Conservation (phyloP, 37 sponge, comb jelly and placozoan species). For the Cliona cf. orientalis region DNA sequence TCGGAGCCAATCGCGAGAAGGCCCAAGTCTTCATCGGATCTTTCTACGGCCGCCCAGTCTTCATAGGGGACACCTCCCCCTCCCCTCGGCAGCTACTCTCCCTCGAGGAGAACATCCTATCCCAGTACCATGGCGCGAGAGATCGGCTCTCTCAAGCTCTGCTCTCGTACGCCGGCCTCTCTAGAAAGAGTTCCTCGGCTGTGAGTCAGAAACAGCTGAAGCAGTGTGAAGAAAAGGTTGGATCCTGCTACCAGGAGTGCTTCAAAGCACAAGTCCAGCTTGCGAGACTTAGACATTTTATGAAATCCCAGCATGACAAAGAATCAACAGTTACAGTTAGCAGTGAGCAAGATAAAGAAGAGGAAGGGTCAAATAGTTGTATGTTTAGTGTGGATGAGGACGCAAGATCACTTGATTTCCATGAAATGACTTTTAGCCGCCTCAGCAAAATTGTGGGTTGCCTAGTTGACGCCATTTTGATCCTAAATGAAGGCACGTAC, state of each 20-base stretch:
- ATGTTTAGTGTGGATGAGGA: slow-evolving; percentile 12
- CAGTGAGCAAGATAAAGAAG: not conserved
- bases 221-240: slow-evolving; percentile 26
- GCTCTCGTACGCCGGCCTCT: slow-evolving; percentile 3
- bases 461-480: slow-evolving; percentile 35
- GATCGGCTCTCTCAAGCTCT: slow-evolving; percentile 37
- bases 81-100: slow-evolving; percentile 18
- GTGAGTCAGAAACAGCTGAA: slow-evolving; percentile 1
- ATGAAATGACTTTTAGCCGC: slow-evolving; percentile 32
- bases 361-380: not conserved
- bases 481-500: slow-evolving; percentile 30
- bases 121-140: slow-evolving; percentile 35
- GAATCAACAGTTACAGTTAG: not conserved
- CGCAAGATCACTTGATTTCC: not conserved
- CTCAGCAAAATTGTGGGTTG: slow-evolving; percentile 46
- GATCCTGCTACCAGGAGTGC: slow-evolving; percentile 34
- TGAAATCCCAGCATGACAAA: not conserved
- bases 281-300: slow-evolving; percentile 37
- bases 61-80: slow-evolving; percentile 17
- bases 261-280: slow-evolving; percentile 45
- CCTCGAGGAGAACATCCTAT: slow-evolving; percentile 40
- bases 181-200: not conserved
- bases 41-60: slow-evolving; percentile 60
- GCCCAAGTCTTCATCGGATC: slow-evolving; percentile 58
- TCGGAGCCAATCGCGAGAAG: slow-evolving; percentile 44